Conservation (phyloP, 2,113 vertebrate species). For the Orcinus orca region DNA sequence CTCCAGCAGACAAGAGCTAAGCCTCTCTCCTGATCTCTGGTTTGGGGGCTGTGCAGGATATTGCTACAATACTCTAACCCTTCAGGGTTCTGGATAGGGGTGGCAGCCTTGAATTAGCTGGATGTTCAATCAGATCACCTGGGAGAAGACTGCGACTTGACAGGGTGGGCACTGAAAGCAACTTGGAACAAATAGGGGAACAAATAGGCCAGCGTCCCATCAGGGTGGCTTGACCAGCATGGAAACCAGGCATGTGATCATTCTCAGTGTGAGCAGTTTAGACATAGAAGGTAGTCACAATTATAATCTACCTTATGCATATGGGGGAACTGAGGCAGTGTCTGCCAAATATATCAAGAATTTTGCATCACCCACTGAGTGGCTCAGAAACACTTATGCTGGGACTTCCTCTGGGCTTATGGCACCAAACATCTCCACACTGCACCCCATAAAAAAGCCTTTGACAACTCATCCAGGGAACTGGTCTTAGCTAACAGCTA, state of each 20-base stretch:
- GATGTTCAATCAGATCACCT: not conserved
- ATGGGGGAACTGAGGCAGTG: not conserved
- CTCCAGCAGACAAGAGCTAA: not conserved
- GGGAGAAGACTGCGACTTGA: not conserved
- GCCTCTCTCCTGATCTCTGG: not conserved
- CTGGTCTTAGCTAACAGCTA: not conserved
- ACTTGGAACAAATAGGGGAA: not conserved
- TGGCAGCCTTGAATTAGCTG: not conserved
- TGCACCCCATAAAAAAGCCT: not conserved
- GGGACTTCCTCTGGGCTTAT: not conserved
- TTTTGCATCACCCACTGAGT: not conserved
- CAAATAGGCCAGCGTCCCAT: not conserved
- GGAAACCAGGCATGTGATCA: not conserved
- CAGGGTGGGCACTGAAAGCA: not conserved
- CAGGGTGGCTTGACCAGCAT: not conserved
- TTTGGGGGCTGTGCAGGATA: not conserved
- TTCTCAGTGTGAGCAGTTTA: not conserved
- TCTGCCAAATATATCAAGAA: not conserved
- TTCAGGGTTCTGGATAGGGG: not conserved
- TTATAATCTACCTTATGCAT: not conserved
- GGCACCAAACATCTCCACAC: not conserved
- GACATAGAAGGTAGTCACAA: not conserved
- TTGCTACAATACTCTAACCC: not conserved
- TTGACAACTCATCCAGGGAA: not conserved
- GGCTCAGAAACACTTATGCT: not conserved